phyloP scores from a whole-genome alignment of 2,888 invertebrate species.

The Sarcophaga rosellei region DNA sequence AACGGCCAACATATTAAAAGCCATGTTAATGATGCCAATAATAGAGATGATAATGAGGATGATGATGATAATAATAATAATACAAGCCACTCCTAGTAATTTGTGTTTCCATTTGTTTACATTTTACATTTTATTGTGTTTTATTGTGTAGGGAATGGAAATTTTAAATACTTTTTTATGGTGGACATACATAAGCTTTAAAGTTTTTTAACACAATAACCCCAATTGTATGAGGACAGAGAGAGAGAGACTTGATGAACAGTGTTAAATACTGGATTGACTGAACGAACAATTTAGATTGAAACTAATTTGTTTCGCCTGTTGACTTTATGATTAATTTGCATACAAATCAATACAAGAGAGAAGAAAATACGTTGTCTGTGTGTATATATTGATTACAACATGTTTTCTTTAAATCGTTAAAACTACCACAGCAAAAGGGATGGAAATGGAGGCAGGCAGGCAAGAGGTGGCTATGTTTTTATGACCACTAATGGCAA shows the following conservation, averaged over 20 bases:
- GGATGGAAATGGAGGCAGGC: too few relatives aligned
- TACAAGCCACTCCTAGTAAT: conserved; percentile 49
- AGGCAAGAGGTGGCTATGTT: not conserved
- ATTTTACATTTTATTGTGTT: too few relatives aligned
- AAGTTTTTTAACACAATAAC: too few relatives aligned
- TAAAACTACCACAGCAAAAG: too few relatives aligned
- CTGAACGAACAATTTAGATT: conserved; percentile 5
- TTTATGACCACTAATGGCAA: conserved; percentile 1
- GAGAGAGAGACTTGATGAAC: too few relatives aligned
- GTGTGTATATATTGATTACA: too few relatives aligned
- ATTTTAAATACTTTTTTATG: too few relatives aligned
- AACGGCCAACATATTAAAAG: conserved; percentile 4
- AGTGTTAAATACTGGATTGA: too few relatives aligned
- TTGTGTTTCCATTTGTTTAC: not conserved
- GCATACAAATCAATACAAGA: conserved; percentile 26
- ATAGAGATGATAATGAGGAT: not conserved
- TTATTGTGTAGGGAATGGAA: too few relatives aligned
- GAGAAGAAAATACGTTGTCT: not conserved
- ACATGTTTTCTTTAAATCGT: too few relatives aligned
- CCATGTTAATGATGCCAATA: not conserved
- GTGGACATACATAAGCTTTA: too few relatives aligned
- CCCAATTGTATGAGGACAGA: too few relatives aligned
- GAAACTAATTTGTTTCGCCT: conserved; percentile 12
- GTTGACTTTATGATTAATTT: conserved; percentile 28
- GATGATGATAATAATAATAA: conserved; percentile 12